Evolutionary conservation across 2,113 vertebrate species (phyloP).

Genomic region (Oophaga pumilio): DNA sequence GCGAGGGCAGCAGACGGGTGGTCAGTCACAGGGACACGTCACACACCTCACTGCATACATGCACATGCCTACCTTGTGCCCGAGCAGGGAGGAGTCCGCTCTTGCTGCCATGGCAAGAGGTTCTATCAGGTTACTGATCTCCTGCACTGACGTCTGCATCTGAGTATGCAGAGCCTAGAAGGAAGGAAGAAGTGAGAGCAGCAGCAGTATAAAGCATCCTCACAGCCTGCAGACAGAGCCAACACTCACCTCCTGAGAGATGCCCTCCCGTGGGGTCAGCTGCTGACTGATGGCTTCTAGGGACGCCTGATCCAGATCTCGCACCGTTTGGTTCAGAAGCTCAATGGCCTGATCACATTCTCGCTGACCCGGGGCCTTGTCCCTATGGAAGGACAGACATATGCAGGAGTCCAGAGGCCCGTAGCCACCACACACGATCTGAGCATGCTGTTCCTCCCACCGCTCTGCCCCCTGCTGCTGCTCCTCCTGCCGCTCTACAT

Average conservation of each 20-base stretch:
- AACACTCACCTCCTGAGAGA: slow-evolving; percentile 90
- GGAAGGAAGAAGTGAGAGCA: slow-evolving; percentile 31
- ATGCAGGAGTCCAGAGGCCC: not conserved
- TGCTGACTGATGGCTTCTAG: slow-evolving; percentile 96
- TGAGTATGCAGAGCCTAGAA: slow-evolving; percentile 91
- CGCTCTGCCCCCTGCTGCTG: no score
- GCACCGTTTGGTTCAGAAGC: slow-evolving; percentile 87
- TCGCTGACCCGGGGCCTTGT: slow-evolving; percentile 94
- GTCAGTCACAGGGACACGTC: no score
- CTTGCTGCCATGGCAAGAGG: slow-evolving; percentile 87
- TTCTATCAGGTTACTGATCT: slow-evolving; percentile 94
- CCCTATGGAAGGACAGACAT: slow-evolving; percentile 69
- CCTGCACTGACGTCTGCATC: slow-evolving; percentile 94
- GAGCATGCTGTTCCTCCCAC: no score
- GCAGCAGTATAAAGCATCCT: not conserved
- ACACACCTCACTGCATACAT: no score
- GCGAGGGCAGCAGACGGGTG: not conserved
- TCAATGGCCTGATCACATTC: slow-evolving; percentile 94
- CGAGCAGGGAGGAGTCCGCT: slow-evolving; percentile 91
- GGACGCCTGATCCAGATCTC: slow-evolving; percentile 94
- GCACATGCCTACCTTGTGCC: slow-evolving; percentile 84
- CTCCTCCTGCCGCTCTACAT: no score
- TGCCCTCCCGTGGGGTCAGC: slow-evolving; percentile 87
- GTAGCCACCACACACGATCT: no score
- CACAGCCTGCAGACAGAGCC: not conserved